Percentiles rank a stretch among this genome's conserved stretches.
Conservation (phyloP, 2,888 invertebrate genomes). For the Catocala fraxini region DNA sequence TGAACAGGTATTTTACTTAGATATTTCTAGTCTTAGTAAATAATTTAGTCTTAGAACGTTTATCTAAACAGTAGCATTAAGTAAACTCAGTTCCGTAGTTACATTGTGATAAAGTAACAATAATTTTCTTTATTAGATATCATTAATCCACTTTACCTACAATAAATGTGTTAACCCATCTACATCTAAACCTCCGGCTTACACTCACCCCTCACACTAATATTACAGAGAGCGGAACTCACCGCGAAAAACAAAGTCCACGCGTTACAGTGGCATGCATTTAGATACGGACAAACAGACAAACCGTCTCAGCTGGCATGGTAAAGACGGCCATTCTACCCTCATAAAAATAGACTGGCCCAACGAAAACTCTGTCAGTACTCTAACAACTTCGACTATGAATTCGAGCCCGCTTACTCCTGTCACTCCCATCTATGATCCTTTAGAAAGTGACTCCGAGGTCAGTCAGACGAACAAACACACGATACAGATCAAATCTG, state of each 20-base stretch:
- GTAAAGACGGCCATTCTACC: conserved; percentile 82
- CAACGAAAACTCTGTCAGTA: conserved; percentile 67
- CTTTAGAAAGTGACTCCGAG: conserved; percentile 80
- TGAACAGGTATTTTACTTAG: too few relatives aligned
- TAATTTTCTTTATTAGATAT: background rate
- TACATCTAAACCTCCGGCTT: conserved; percentile 49
- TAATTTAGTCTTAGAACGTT: too few relatives aligned
- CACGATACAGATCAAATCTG: conserved; percentile 73
- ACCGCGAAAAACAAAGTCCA: conserved; percentile 74
- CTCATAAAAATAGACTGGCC: conserved; percentile 84
- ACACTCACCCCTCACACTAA: conserved; percentile 46
- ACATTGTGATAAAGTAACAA: background rate
- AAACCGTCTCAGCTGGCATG: conserved; percentile 78
- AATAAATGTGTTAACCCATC: conserved; percentile 37
- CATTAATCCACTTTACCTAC: conserved; percentile 20
- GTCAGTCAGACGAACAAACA: conserved; percentile 74
- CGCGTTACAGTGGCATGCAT: conserved; percentile 76
- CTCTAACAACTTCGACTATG: conserved; percentile 70
- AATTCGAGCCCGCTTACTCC: conserved; percentile 76
- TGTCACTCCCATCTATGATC: conserved; percentile 76
- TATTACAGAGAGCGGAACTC: conserved; percentile 81
- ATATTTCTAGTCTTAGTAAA: too few relatives aligned
- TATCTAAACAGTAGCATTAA: too few relatives aligned
- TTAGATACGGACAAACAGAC: conserved; percentile 58
- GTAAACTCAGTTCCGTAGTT: too few relatives aligned